Base-by-base conservation (phyloP, 2,888 invertebrate genomes). In the Abrostola tripartita region DNA sequence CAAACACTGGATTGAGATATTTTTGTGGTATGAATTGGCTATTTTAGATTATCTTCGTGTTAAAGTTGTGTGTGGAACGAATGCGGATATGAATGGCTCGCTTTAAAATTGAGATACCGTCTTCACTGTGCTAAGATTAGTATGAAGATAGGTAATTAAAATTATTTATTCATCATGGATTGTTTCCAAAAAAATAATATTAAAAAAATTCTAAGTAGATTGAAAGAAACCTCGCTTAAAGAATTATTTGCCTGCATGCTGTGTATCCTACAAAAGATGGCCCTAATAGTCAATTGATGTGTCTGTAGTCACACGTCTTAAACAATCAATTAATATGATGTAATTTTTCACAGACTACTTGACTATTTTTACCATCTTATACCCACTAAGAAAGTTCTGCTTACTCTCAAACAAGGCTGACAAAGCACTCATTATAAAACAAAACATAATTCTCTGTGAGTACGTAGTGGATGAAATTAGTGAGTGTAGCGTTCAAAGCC, bases 381-480 rank as follows among this genome's bases (percentile, higher is more conserved):
- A n/a, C n/a, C n/a, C n/a, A n/a, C n/a, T n/a, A n/a, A 24, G 24
- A 24, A 24, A 44, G 8, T 12, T 14, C 24, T 14, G 24, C 14
- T 24, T 14, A 24, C 44, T 47, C 24, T 5, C 8, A 8, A 44
- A 44, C 12, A 12, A n/a, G 12, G 14, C 14, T 44, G 8, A 14
- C 12, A 47, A 47, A 61, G 24, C 14, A 44, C 49, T 67, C 62
- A 67, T 72, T 76, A 67, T 41, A 52, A 44, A 74, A 77, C 74
- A 67, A 69, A 68, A 76, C 71, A 70, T 74, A 68, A 75, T 71
- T 68, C 61, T 79, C 74, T 68, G 71, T 64, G 64, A 75, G 65
- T 76, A 66, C 60, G 60, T 47, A 44, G 68, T 61, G 65, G 66
- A 76, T 79, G 62, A 81, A 85, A 87, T 87, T 84, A 86, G 85